phyloP scores from a whole-genome alignment of 2,888 invertebrate genomes.

The Watsonalla binaria region DNA sequence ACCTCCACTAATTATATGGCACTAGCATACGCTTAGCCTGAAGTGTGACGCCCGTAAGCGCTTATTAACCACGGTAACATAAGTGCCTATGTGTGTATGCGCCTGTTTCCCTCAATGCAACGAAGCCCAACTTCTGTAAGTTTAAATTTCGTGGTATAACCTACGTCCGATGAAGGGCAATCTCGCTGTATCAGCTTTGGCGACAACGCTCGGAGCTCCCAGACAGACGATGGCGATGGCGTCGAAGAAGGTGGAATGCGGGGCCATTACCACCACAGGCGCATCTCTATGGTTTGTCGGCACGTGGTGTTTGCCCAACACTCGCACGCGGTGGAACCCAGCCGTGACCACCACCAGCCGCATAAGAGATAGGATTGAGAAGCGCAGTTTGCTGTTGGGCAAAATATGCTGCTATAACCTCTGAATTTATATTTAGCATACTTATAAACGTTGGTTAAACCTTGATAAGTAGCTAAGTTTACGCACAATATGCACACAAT shows the following conservation, averaged over 20 bases:
- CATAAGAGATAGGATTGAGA: conserved; percentile 83
- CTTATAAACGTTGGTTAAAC: no score
- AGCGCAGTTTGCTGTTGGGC: conserved; percentile 79
- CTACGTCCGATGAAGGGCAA: conserved; percentile 95
- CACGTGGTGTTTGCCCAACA: conserved; percentile 81
- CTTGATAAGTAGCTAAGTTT: no score
- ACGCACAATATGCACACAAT: no score
- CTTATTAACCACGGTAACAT: no score
- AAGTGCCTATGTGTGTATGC: no score
- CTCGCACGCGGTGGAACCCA: conserved; percentile 89
- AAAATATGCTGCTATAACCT: background rate
- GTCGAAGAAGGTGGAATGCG: conserved; percentile 95
- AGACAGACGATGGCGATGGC: conserved; percentile 89
- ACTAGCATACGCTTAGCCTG: no score
- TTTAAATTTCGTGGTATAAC: conserved; percentile 34
- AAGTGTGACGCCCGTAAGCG: no score
- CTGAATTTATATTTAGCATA: no score
- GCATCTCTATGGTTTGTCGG: conserved; percentile 81
- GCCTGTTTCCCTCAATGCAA: no score
- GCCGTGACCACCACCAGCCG: conserved; percentile 87
- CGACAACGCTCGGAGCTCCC: conserved; percentile 93
- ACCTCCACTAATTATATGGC: no score
- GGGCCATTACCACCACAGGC: conserved; percentile 91
- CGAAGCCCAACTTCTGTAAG: no score
- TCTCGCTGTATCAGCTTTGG: conserved; percentile 89